phyloP scores from a whole-genome alignment of 30 jellyfish, hydroid and myxozoan genomes.

The Chironex yamaguchii region DNA sequence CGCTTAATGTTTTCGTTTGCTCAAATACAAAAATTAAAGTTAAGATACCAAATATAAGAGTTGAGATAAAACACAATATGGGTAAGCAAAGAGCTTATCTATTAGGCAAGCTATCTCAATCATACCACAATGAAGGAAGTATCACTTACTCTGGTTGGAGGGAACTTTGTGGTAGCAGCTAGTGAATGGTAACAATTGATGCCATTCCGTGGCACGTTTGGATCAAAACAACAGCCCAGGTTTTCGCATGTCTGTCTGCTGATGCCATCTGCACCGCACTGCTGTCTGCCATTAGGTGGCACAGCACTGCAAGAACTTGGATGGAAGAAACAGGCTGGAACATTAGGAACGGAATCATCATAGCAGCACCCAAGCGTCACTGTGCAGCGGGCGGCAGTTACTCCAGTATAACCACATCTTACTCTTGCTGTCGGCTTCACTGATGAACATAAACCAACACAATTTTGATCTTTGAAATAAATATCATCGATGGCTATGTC shows the following conservation, averaged over 20 bases:
- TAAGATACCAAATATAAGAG: too few species aligned
- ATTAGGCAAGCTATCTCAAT: too few species aligned
- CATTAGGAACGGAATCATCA: conserved; percentile 80
- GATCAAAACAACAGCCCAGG: conserved; percentile 94
- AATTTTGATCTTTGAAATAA: conserved; percentile 83
- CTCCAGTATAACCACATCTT: conserved; percentile 82
- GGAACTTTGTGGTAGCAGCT: conserved; percentile 73
- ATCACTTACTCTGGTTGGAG: conserved; percentile 43
- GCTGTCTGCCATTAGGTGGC: conserved; percentile 73
- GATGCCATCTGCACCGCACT: conserved; percentile 79
- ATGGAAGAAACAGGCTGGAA: conserved; percentile 88
- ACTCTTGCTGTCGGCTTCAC: conserved; percentile 89
- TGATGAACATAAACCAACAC: conserved; percentile 92
- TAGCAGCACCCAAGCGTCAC: conserved; percentile 93
- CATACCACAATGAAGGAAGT: too few species aligned
- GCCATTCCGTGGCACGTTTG: conserved; percentile 60
- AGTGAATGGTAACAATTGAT: conserved; percentile 75
- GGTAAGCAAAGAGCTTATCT: too few species aligned
- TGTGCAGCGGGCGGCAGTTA: conserved; percentile 81
- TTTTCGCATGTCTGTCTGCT: conserved; percentile 70
- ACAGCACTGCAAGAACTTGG: conserved; percentile 91
- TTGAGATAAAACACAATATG: too few species aligned
- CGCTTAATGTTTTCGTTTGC: too few species aligned
- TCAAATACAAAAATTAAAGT: too few species aligned
- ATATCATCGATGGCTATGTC: conserved; percentile 96